Evolutionary conservation across 1,140 invertebrate species (phyloP), one percentile per base, ranked within the genome.

Genomic region (Platyscapa corneri): DNA sequence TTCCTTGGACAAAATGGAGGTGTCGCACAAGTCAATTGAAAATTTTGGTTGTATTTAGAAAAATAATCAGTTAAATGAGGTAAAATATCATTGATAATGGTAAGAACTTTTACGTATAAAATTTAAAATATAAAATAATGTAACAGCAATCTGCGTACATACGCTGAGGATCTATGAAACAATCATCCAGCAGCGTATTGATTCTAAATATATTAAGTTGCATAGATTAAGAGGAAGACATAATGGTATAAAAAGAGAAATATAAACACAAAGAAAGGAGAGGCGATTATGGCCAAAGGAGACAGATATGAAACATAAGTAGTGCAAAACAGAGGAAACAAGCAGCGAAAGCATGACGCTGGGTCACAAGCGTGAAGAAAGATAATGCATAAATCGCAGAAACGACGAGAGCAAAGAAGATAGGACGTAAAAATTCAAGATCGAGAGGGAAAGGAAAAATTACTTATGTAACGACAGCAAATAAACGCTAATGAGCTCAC

Each of bases 401-500:
- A 23, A 70, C 30, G 82, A 84, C 78, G 77, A 46, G 67, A 37
- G 82, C n/a, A 60, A 67, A 32, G 27, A 70, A 83, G 39, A 74
- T 80, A 64, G 83, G 87, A 79, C 37, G 74, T 74, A 74, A 76
- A 79, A 39, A 79, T 39, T 30, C 49, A 49, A 53, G 78, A 81
- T 70, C 60, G 83, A 86, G 82, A 78, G 88, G 85, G 87, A 30
- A 77, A 86, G 75, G 82, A 86, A 89, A 87, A 86, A 90, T 87
- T 6, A 53, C 90, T 93, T 93, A 93, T 89, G 90, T 92, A 93
- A 93, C 90, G 90, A 90, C 89, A 87, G 90, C 91, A 93, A 93
- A 92, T 93, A 93, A 85, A 93, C 92, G 90, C 91, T 93, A 93
- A 93, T 93, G 92, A 92, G 90, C 90, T 89, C 90, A 90, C 90